phyloP scores from a whole-genome alignment of 2,113 vertebrate genomes.

The Halcyon malimbica region DNA sequence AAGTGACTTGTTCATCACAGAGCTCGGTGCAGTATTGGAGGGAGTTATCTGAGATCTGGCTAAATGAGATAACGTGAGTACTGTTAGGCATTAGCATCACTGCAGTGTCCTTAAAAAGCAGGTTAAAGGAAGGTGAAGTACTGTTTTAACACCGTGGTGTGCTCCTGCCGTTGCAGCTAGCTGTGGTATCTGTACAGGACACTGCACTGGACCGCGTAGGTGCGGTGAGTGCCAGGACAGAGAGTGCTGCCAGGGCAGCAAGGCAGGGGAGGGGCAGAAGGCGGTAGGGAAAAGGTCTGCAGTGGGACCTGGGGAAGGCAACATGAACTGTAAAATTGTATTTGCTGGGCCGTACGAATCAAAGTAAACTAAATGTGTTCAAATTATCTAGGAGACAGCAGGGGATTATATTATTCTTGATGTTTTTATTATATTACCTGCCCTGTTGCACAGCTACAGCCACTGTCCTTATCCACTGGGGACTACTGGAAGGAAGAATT shows the following conservation, averaged over 20 bases:
- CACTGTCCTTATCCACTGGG: neutral
- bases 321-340: neutral
- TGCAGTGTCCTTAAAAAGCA: constrained; percentile 47
- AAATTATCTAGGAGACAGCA: neutral
- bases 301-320: neutral
- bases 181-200: neutral
- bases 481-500: neutral
- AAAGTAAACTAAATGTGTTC: neutral
- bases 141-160: neutral
- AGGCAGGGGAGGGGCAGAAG: neutral
- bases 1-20: neutral
- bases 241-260: neutral
- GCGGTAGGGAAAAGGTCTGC: neutral
- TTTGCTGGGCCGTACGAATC: neutral
- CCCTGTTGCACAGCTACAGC: neutral
- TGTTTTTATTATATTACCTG: neutral
- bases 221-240: neutral
- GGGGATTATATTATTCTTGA: neutral
- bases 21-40: neutral
- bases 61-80: neutral
- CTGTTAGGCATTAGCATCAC: neutral
- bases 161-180: neutral
- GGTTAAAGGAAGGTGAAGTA: constrained; percentile 50
- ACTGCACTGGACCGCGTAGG: neutral
- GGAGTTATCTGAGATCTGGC: constrained; percentile 4